Base-by-base conservation (phyloP, 1,140 invertebrate genomes). In the Apocrypta bakeri region DNA sequence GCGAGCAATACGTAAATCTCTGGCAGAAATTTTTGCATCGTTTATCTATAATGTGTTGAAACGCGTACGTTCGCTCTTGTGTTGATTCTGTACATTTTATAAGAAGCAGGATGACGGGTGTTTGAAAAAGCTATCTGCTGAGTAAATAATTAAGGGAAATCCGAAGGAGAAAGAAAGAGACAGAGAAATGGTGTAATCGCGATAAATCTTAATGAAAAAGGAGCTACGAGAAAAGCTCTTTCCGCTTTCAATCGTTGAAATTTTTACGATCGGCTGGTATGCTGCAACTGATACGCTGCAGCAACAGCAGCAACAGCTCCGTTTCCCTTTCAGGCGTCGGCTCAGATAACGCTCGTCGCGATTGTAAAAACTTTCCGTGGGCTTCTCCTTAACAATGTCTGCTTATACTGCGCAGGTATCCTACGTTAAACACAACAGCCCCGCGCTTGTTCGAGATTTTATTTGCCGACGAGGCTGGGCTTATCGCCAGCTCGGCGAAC, bases 371-470 rank as follows among this genome's bases (percentile, higher is more conserved):
- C 9, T 61, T 76, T 25, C 80, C 63, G 73, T 29, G 72, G 11
- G 61, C 56, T 7, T 3, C 8, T 2, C 63, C 24, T 72, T 31
- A 71, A 61, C 77, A 71, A 71, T 56, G 77, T 71, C 79, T 27
- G 79, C 63, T 61, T 69, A 69, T 48, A 33, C 40, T 27, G 29
- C 42, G 69, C 68, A 72, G 33, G 17, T 76, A 68, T 56, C 73
- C 73, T n/a, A 75, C 24, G 73, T 82, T 37, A 73, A 71, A 91
- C 89, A 91, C 90, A 91, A 90, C 88, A 87, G 84, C 87, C 85
- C 89, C 90, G 90, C 90, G 90, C 87, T 91, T 91, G 90, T 90
- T 90, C 89, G 66, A 87, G 90, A 90, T 91, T 91, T 91, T 91
- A 90, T 91, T 90, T 91, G 89, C 88, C 86, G 85, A 88, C 86